Conservation (phyloP, 1,140 invertebrate genomes). For the Thaumatotibia leucotreta region DNA sequence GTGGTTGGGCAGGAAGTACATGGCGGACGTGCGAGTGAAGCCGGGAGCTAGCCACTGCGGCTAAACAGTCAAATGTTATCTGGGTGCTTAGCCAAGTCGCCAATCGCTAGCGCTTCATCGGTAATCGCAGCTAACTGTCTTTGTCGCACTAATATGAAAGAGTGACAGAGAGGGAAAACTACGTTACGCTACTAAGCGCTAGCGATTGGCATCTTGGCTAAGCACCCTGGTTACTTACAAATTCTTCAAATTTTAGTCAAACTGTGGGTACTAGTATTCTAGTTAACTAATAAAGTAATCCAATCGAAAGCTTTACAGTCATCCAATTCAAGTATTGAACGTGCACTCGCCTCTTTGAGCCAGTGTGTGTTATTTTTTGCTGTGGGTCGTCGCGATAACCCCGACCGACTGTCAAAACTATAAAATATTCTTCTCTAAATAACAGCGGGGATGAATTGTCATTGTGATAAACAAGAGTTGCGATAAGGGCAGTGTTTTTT, state of each 20-base stretch:
- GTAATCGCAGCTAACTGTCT: too few relatives aligned
- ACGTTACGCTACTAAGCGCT: too few relatives aligned
- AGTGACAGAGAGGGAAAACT: too few relatives aligned
- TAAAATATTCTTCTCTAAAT: constrained; percentile 9
- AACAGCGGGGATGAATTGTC: constrained; percentile 8
- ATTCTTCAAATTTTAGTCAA: too few relatives aligned
- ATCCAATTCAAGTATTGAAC: not conserved
- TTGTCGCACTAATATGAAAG: too few relatives aligned
- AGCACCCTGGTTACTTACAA: too few relatives aligned
- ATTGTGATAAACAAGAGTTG: constrained; percentile 7
- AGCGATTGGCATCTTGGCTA: too few relatives aligned
- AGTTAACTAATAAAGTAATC: too few relatives aligned
- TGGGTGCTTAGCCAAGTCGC: too few relatives aligned
- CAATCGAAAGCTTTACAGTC: not conserved
- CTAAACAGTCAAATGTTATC: not conserved
- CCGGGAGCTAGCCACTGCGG: not conserved
- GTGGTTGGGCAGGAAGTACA: not conserved
- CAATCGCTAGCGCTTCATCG: too few relatives aligned
- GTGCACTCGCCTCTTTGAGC: not conserved
- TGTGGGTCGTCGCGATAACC: constrained; percentile 2
- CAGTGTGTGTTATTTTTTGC: constrained; percentile 11
- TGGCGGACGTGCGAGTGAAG: not conserved
- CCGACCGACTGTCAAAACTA: constrained; percentile 11
- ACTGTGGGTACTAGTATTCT: too few relatives aligned
- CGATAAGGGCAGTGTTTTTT: not conserved